Percentiles rank a stretch among this genome's conserved stretches.
phyloP scores from a whole-genome alignment of 2,113 vertebrate species.

The Agelaius tricolor region DNA sequence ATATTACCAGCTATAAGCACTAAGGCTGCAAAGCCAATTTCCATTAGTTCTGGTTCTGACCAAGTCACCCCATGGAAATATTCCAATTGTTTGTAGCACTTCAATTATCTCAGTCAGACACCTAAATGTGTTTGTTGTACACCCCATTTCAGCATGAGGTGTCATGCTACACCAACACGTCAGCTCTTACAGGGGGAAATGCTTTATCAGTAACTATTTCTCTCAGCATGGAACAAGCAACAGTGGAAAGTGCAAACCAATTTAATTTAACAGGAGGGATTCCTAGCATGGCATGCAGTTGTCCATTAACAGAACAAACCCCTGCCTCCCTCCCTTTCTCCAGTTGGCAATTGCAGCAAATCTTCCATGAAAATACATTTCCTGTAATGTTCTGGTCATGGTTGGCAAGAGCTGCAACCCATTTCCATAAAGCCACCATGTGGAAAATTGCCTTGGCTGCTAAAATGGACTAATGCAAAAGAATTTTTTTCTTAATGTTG shows the following conservation, averaged over 20 bases:
- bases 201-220: background rate
- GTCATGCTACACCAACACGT: background rate
- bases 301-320: slow-evolving; percentile 85
- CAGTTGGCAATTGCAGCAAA: slow-evolving; percentile 90
- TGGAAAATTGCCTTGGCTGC: slow-evolving; percentile 87
- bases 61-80: slow-evolving; percentile 2
- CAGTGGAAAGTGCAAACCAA: slow-evolving; percentile 51
- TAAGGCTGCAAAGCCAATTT: background rate
- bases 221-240: slow-evolving; percentile 42
- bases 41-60: background rate
- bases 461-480: slow-evolving; percentile 84
- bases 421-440: slow-evolving; percentile 84
- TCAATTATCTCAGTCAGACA: background rate
- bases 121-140: background rate
- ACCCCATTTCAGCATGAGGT: background rate
- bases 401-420: slow-evolving; percentile 70
- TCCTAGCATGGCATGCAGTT: slow-evolving; percentile 77
- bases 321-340: slow-evolving; percentile 64
- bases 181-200: background rate
- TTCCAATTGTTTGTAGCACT: background rate
- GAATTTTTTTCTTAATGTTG: slow-evolving; percentile 20
- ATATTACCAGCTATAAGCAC: background rate
- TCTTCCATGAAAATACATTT: slow-evolving; percentile 95
- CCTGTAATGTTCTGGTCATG: slow-evolving; percentile 89
- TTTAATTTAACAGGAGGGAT: slow-evolving; percentile 71